Evolutionary conservation across 2,888 invertebrate species (phyloP), one percentile per base, ranked within the genome.

Genomic region (Lasioglossum morio): DNA sequence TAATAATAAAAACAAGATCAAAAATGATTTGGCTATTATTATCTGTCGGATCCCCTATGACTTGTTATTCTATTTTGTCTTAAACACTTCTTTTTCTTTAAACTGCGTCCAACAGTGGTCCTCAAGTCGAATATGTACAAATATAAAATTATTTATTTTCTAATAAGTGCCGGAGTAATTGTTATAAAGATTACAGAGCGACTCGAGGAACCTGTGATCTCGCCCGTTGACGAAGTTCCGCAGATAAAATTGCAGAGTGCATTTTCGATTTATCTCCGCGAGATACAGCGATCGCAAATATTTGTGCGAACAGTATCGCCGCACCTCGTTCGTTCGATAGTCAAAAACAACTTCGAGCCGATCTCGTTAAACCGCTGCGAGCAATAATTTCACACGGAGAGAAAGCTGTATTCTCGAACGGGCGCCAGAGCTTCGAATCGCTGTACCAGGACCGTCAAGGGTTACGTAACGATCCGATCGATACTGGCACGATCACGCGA

Each of bases 341-440:
- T 75, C 66, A 80, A 79, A 80, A 69, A 86, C 72, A 46, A 48
- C 79, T 80, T 80, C 79, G n/a, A 30, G 73, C 80, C 78, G 84
- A 81, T 86, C 89, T 88, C 86, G 83, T 84, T 84, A 79, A 87
- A 85, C 66, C 84, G 79, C 84, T 82, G 81, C 79, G 73, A 82
- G 80, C 81, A 84, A 75, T 86, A 81, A 86, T 78, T 88, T 88
- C 77, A 83, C 88, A 84, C 84, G 79, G 84, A 91, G 91, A 90
- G 91, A 89, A 90, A 90, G 90, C 85, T 87, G 86, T 84, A 84
- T 77, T 69, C 83, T 83, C 85, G 79, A 70, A 72, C 76, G 81
- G 86, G 81, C 81, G 77, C 77, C 78, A 60, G 79, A 79, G 80
- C 90, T 81, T 86, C 85, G 86, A 88, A 88, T 88, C 83, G 81